phyloP scores from a whole-genome alignment of 2,797 vertebrate species.

The Pachyuromys duprasi region DNA sequence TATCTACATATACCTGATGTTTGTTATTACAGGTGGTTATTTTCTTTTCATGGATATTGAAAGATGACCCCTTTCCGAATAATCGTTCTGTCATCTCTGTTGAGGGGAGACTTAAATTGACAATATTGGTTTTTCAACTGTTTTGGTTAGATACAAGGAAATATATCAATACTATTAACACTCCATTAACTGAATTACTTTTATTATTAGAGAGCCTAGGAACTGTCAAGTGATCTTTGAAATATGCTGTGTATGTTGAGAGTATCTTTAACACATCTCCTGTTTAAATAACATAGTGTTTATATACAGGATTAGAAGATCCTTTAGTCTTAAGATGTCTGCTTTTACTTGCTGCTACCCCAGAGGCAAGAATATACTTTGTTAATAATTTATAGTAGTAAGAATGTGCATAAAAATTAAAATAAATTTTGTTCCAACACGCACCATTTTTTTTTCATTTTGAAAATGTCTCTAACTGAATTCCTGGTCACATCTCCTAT shows the following conservation, averaged over 20 bases:
- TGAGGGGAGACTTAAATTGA: neutral
- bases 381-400: neutral
- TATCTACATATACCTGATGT: neutral
- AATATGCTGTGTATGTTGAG: neutral
- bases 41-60: neutral
- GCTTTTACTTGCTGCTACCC: neutral
- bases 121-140: neutral
- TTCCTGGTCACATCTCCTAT: slow-evolving; percentile 49
- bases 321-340: neutral
- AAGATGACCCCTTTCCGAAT: neutral
- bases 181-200: neutral
- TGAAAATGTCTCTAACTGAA: slow-evolving; percentile 58
- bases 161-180: neutral
- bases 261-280: neutral
- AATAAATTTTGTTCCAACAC: slow-evolving; percentile 28
- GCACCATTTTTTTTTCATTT: neutral
- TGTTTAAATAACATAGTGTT: slow-evolving; percentile 1
- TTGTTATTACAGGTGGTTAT: neutral
- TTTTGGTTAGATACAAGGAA: neutral
- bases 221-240: neutral
- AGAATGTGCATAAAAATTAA: slow-evolving; percentile 42
- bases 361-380: neutral
- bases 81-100: neutral
- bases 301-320: neutral
- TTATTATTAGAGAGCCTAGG: neutral